These are phyloP conservation scores for Iphiclides podalirius DNA, from an alignment of 2,888 invertebrate genomes.

Conservation along the genomic window DNA sequence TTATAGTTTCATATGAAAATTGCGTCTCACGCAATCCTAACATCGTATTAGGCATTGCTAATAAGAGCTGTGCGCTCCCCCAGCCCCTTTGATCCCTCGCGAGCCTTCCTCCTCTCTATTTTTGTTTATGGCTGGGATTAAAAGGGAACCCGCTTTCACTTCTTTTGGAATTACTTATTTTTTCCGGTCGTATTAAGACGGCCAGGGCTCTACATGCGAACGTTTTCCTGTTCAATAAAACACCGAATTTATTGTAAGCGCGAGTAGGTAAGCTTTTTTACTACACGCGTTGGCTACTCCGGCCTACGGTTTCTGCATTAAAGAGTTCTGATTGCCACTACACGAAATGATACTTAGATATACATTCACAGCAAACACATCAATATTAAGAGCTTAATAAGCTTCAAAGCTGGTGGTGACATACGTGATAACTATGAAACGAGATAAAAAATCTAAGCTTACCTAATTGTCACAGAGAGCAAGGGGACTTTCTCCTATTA, in stretches of 20 bases:
- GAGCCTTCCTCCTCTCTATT: conserved; percentile 36
- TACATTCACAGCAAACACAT: too few species aligned
- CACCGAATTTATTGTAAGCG: conserved; percentile 6
- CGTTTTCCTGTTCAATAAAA: conserved; percentile 11
- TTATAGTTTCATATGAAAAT: conserved; percentile 60
- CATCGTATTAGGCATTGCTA: conserved; percentile 45
- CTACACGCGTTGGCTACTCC: not conserved
- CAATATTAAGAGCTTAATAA: too few species aligned
- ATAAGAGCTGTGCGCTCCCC: conserved; percentile 31
- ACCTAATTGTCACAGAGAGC: too few species aligned
- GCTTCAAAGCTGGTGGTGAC: too few species aligned
- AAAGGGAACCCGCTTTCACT: conserved; percentile 47
- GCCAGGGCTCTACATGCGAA: not conserved
- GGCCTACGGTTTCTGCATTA: not conserved
- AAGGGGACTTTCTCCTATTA: too few species aligned
- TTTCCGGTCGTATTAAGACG: conserved; percentile 18
- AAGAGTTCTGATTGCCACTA: too few species aligned
- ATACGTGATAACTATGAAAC: too few species aligned
- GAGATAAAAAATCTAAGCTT: too few species aligned
- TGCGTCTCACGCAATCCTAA: conserved; percentile 42
- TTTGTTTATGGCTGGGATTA: conserved; percentile 64
- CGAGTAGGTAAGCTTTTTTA: conserved; percentile 4
- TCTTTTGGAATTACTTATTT: conserved; percentile 23
- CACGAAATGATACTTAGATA: too few species aligned
- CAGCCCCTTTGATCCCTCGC: conserved; percentile 45